Conservation (phyloP, 2,113 vertebrate species). For the Antigone vipio region DNA sequence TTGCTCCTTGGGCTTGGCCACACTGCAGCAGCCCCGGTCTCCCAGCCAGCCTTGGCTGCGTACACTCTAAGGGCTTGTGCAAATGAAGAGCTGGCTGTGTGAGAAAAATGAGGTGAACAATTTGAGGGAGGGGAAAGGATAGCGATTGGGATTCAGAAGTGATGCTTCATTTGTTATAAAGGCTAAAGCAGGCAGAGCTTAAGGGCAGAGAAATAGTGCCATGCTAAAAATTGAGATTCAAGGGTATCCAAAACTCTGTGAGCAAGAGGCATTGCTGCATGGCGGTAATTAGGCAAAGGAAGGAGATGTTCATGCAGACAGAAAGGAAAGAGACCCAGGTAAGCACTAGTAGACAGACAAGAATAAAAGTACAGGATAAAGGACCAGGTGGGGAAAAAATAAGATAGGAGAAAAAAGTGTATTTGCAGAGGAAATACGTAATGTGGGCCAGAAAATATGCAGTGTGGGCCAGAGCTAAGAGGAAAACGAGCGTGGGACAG, state of each 20-base stretch:
- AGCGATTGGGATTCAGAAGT: not conserved
- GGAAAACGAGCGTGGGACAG: not conserved
- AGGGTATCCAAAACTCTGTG: not conserved
- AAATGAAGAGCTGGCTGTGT: rapidly evolving
- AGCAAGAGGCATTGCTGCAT: not conserved
- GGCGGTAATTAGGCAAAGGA: not conserved
- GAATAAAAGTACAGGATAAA: not conserved
- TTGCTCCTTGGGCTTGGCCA: not conserved
- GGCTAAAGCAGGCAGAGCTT: not conserved
- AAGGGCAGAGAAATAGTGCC: not conserved
- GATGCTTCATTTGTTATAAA: not conserved
- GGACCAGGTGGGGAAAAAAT: rapidly evolving
- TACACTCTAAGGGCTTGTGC: not conserved
- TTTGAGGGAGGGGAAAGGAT: not conserved
- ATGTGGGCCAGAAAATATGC: not conserved
- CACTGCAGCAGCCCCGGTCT: not conserved
- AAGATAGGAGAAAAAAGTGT: not conserved
- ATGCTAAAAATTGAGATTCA: not conserved
- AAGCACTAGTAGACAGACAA: not conserved
- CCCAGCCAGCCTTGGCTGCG: rapidly evolving
- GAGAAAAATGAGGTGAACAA: not conserved
- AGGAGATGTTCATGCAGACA: not conserved
- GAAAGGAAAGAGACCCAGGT: not conserved
- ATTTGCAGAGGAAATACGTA: not conserved
- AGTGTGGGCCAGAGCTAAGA: not conserved